Conservation (phyloP, 2,888 invertebrate genomes). For the Aspidiotus rigidus region DNA sequence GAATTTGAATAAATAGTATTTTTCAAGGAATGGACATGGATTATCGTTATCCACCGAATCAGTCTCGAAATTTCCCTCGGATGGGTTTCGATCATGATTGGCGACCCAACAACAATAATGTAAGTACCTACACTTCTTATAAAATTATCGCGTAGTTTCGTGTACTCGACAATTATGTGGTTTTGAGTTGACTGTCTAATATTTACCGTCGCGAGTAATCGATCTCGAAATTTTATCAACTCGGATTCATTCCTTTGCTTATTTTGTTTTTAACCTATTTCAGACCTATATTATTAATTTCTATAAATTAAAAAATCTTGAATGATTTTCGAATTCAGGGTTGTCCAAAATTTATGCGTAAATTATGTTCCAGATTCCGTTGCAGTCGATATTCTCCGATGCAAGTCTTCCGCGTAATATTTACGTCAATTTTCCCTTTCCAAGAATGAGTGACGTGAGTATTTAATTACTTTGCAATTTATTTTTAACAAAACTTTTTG, state of each 20-base stretch:
- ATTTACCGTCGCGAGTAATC: not conserved
- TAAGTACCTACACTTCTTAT: not conserved
- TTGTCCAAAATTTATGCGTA: not conserved
- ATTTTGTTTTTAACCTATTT: not conserved
- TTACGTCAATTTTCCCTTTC: not conserved
- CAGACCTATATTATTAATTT: not conserved
- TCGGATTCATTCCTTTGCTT: not conserved
- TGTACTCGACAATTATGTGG: not conserved
- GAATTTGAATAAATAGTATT: no score
- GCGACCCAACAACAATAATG: slow-evolving; percentile 1
- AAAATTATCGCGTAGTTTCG: not conserved
- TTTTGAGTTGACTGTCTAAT: not conserved
- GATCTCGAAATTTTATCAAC: not conserved
- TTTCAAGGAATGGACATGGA: not conserved
- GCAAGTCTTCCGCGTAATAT: not conserved
- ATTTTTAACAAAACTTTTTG: not conserved
- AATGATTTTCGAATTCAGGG: not conserved
- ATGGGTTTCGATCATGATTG: slow-evolving; percentile 1
- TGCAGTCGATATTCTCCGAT: slow-evolving; percentile 2
- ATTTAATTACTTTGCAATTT: not conserved
- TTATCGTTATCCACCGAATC: not conserved
- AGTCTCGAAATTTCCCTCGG: not conserved
- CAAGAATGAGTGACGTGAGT: slow-evolving; percentile 1
- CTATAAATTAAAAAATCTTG: not conserved
- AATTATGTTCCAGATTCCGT: slow-evolving; percentile 1